These are phyloP conservation scores for Thera obeliscata DNA, from an alignment of 2,888 invertebrate species.

Conservation along the genomic window DNA sequence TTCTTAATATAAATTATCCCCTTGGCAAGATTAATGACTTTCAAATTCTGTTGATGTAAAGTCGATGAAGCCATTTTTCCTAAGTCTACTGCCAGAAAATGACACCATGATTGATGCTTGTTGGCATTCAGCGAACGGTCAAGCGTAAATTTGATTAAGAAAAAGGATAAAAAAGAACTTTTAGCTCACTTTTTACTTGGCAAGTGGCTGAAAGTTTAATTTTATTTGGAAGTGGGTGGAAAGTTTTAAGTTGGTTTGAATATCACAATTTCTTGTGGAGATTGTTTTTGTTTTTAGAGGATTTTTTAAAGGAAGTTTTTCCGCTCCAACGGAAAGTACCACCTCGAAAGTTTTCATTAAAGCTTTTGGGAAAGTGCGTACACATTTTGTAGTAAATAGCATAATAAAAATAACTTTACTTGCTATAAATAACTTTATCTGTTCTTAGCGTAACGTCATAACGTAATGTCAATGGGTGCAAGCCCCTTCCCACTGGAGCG, in stretches of 20 bases:
- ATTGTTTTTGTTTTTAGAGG: neutral
- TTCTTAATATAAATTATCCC: conserved; percentile 64
- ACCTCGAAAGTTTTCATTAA: too few relatives aligned
- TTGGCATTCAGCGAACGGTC: conserved; percentile 50
- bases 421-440: too few relatives aligned
- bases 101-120: conserved; percentile 73
- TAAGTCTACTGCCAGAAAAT: conserved; percentile 74
- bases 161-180: conserved; percentile 31
- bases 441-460: too few relatives aligned
- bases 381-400: too few relatives aligned
- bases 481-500: too few relatives aligned
- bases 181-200: conserved; percentile 23
- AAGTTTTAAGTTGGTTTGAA: conserved; percentile 2
- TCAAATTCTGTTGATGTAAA: conserved; percentile 68
- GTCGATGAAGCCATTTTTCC: conserved; percentile 78
- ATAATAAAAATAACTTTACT: too few relatives aligned
- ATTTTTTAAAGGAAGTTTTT: neutral
- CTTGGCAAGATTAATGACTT: conserved; percentile 72
- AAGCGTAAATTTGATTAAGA: conserved; percentile 54
- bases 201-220: conserved; percentile 18
- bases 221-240: conserved; percentile 12
- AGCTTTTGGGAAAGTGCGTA: too few relatives aligned
- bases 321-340: too few relatives aligned
- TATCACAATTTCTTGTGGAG: neutral
- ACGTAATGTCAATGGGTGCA: too few relatives aligned